Conservation (phyloP, 1,140 invertebrate species). For the Anastrepha obliqua region DNA sequence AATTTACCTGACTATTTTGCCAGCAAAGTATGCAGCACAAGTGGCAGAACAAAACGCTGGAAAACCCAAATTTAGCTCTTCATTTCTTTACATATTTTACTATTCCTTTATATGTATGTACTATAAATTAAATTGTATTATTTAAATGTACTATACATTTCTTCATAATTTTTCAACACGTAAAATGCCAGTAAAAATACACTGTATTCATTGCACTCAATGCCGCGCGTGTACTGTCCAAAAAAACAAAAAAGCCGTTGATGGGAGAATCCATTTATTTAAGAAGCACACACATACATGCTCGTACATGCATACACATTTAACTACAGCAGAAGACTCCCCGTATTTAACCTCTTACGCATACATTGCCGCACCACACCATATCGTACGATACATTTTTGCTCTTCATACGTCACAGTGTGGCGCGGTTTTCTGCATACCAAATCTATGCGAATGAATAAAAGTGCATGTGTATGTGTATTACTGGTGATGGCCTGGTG, state of each 20-base stretch:
- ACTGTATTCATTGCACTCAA: too few species aligned
- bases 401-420: constrained; percentile 1
- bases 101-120: too few species aligned
- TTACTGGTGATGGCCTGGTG: background rate
- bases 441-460: constrained; percentile 54
- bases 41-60: too few species aligned
- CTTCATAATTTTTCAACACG: too few species aligned
- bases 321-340: background rate
- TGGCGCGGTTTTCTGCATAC: background rate
- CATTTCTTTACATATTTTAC: too few species aligned
- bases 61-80: too few species aligned
- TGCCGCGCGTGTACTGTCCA: too few species aligned
- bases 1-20: too few species aligned
- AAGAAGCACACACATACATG: background rate
- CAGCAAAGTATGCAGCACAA: too few species aligned
- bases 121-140: too few species aligned
- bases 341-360: background rate
- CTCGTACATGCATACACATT: background rate
- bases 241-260: background rate
- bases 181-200: too few species aligned
- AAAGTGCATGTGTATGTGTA: constrained; percentile 58
- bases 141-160: too few species aligned
- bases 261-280: background rate
- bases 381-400: constrained; percentile 55
- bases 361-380: constrained; percentile 40